phyloP scores from a whole-genome alignment of 2,797 vertebrate species.

The Chlorospingus flavigularis region DNA sequence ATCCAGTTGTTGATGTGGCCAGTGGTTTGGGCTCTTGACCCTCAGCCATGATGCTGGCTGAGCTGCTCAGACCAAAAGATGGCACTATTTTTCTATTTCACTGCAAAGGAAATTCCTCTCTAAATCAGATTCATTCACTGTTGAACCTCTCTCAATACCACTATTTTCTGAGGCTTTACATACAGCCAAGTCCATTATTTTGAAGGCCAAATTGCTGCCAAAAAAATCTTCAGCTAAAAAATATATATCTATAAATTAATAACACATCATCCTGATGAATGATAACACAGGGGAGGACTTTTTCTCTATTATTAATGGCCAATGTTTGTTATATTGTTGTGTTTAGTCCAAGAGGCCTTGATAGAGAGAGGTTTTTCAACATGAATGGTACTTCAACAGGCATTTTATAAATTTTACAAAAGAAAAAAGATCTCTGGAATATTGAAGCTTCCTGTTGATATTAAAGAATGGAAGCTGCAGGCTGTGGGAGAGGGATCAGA shows the following conservation, averaged over 20 bases:
- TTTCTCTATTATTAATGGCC: slow-evolving; percentile 49
- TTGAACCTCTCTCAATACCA: background rate
- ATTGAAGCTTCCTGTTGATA: background rate
- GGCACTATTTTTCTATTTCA: slow-evolving; percentile 58
- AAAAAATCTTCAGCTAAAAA: slow-evolving; percentile 39
- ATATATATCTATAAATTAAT: slow-evolving; percentile 25
- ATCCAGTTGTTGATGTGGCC: background rate
- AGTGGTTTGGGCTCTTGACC: fast-evolving
- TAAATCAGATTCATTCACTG: background rate
- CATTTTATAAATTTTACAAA: background rate
- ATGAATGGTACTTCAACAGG: background rate
- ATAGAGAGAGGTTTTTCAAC: background rate
- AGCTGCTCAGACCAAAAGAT: slow-evolving; percentile 47
- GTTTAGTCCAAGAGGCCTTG: background rate
- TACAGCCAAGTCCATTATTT: slow-evolving; percentile 48
- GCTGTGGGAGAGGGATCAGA: fast-evolving
- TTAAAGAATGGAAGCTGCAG: background rate
- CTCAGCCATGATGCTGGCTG: background rate
- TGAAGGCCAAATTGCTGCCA: slow-evolving; percentile 49
- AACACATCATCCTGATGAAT: slow-evolving; percentile 33
- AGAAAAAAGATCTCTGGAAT: background rate
- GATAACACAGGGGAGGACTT: background rate
- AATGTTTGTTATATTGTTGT: background rate
- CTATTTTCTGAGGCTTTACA: slow-evolving; percentile 46
- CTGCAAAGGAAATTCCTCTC: background rate